Conservation (phyloP, 1,140 invertebrate species). For the Pemphigus obesinymphae region DNA sequence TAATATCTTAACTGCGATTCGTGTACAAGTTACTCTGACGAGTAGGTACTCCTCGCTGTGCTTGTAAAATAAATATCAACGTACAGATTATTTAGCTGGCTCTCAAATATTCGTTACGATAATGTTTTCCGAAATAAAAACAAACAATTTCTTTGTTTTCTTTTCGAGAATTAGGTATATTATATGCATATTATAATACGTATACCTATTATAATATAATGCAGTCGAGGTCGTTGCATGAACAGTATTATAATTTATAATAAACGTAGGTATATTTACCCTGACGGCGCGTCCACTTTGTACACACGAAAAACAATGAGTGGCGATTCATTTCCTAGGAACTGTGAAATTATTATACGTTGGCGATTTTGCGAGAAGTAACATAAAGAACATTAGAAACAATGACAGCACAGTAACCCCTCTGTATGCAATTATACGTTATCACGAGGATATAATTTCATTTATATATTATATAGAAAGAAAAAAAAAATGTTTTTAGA, state of each 20-base stretch:
- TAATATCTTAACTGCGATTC: too few relatives aligned
- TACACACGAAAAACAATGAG: background rate
- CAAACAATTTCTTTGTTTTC: background rate
- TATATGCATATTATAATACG: too few relatives aligned
- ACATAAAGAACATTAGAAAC: background rate
- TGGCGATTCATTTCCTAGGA: background rate
- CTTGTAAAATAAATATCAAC: too few relatives aligned
- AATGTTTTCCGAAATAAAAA: background rate
- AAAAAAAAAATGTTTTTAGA: background rate
- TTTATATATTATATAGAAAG: too few relatives aligned
- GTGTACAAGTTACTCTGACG: too few relatives aligned
- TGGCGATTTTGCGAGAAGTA: background rate
- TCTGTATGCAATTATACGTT: background rate
- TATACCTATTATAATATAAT: too few relatives aligned
- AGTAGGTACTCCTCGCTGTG: too few relatives aligned
- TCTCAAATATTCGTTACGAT: background rate
- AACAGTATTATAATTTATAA: background rate
- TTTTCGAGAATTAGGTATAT: background rate
- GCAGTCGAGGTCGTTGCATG: background rate
- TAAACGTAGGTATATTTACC: background rate
- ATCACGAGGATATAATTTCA: background rate
- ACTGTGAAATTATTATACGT: background rate
- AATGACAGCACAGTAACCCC: background rate
- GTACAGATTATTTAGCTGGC: too few relatives aligned
- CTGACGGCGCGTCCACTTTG: background rate